These are phyloP conservation scores for Gymnopithys bicolor DNA, from an alignment of 2,797 vertebrate species.

Conservation along the genomic window DNA sequence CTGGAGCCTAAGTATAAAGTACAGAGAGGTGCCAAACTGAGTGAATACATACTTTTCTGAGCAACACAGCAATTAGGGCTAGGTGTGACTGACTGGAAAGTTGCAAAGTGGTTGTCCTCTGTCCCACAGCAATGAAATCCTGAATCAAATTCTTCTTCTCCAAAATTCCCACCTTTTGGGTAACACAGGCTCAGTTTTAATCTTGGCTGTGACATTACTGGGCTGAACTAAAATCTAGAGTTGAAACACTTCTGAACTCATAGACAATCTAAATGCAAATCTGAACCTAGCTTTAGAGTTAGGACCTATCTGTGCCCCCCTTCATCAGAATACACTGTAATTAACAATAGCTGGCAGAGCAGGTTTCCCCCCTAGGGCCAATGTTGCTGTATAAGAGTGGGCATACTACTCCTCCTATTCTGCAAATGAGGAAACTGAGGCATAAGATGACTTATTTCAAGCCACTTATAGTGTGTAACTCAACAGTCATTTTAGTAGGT, in stretches of 20 bases:
- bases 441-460: neutral
- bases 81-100: neutral
- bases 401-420: neutral
- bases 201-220: neutral
- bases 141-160: neutral
- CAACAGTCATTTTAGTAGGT: neutral
- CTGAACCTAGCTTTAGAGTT: neutral
- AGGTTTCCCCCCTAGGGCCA: rapidly evolving
- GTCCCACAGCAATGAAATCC: neutral
- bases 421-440: neutral
- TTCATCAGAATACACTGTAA: neutral
- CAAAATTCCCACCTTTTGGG: neutral
- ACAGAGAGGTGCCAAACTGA: neutral
- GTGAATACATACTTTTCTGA: neutral
- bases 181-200: neutral
- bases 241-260: neutral
- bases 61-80: neutral
- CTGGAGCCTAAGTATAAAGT: neutral
- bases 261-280: neutral
- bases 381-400: neutral
- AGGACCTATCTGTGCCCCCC: neutral
- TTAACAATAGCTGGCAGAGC: neutral
- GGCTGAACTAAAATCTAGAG: neutral
- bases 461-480: rapidly evolving
- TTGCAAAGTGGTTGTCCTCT: neutral